phyloP scores from a whole-genome alignment of 2,113 vertebrate species.

The Prinia subflava region DNA sequence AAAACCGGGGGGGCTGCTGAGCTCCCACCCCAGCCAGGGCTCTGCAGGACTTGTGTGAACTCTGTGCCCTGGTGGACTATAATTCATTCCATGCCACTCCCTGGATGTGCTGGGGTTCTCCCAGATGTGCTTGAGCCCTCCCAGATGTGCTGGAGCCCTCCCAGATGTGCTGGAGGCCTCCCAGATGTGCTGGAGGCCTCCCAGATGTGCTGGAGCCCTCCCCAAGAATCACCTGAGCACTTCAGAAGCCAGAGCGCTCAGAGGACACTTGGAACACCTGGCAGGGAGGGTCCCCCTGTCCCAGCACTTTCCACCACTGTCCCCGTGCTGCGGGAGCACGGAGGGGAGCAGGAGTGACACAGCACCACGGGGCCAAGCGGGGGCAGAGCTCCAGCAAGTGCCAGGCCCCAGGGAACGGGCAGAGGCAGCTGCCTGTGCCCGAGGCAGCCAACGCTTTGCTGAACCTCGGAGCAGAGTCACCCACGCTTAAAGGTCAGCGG shows the following conservation, averaged over 20 bases:
- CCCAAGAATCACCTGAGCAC: slow-evolving; percentile 19
- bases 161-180: background rate
- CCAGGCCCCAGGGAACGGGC: background rate
- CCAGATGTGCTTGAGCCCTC: background rate
- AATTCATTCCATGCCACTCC: background rate
- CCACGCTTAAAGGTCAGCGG: slow-evolving; percentile 50
- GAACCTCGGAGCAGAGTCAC: background rate
- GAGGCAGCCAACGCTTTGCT: background rate
- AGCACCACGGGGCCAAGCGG: accelerated
- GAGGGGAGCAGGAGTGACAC: background rate
- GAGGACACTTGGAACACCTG: background rate
- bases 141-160: background rate
- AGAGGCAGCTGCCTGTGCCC: background rate
- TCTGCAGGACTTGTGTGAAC: background rate
- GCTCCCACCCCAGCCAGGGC: background rate
- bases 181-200: background rate
- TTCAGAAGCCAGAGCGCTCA: slow-evolving; percentile 44
- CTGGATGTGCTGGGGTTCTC: background rate
- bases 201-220: background rate
- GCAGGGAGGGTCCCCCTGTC: accelerated
- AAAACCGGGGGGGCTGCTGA: background rate
- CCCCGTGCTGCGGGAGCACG: accelerated
- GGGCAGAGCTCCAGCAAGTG: background rate
- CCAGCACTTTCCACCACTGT: accelerated
- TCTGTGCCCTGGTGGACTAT: background rate